Evolutionary conservation across 2,888 invertebrate species (phyloP), one percentile per base, ranked within the genome.

Genomic region (Nomada lathburiana): DNA sequence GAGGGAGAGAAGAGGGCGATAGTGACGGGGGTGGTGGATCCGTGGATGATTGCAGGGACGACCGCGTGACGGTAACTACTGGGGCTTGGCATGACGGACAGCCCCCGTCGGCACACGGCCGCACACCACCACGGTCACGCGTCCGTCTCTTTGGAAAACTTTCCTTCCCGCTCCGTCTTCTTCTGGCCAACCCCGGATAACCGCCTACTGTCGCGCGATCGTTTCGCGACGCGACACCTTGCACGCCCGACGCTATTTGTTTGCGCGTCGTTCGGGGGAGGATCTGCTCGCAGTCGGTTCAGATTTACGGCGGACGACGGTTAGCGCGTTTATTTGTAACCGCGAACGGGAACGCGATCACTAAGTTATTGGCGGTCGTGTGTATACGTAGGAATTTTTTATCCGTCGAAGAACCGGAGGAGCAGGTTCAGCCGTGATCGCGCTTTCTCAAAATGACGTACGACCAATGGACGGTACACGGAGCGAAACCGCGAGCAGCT

Each of bases 41-140:
- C 87, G 86, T 89, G 86, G 90, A 90, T 91, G 91, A 91, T 91
- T 89, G 91, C 89, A 86, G 88, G 87, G 88, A 87, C 88, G 89
- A 85, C 92, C 91, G 92, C 93, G 92, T 93, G 93, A 93, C 93
- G 92, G 89, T 93, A 93, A 93, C 93, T 93, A 93, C 92, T 89
- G 90, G 92, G 92, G 91, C 90, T 92, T 91, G 90, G 78, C 88
- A 77, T 88, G 88, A 88, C 88, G 88, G 88, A 88, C 88, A 88
- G 87, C 81, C 74, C 87, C 81, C 76, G 86, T 69, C 87, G 86
- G 84, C 78, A 81, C 83, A 77, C 87, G 81, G 59, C 80, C 69
- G 77, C 80, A 75, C 82, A 81, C 84, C 82, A 81, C 84, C 72
- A 83, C 76, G 84, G 89, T 86, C 91, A 90, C 91, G 91, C 89